phyloP scores from a whole-genome alignment of 2,888 invertebrate genomes.

The Anorthoa munda region DNA sequence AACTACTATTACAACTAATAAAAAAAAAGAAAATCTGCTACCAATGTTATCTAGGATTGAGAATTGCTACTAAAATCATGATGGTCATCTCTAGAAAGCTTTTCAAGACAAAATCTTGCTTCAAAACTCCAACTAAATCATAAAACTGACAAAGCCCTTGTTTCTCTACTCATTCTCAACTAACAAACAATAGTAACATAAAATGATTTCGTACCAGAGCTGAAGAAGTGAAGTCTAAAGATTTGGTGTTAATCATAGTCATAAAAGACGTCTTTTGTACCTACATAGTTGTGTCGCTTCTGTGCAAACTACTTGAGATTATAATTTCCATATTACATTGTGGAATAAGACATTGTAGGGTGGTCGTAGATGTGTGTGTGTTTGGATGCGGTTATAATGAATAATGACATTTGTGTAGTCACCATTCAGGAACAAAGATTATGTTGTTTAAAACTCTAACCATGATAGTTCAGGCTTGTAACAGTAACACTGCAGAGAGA shows the following conservation, averaged over 20 bases:
- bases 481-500: too few relatives aligned
- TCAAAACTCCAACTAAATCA: background rate
- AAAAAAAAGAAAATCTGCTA: background rate
- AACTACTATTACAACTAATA: too few relatives aligned
- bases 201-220: slow-evolving; percentile 41
- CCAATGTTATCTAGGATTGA: background rate
- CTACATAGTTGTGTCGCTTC: slow-evolving; percentile 61
- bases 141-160: slow-evolving; percentile 4
- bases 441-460: too few relatives aligned
- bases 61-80: background rate
- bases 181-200: slow-evolving; percentile 35
- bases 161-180: background rate
- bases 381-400: slow-evolving; percentile 30
- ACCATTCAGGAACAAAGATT: too few relatives aligned
- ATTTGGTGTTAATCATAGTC: slow-evolving; percentile 58
- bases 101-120: background rate
- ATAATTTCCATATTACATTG: slow-evolving; percentile 74
- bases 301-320: slow-evolving; percentile 64
- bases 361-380: slow-evolving; percentile 37
- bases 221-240: slow-evolving; percentile 33
- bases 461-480: too few relatives aligned
- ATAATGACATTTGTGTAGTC: too few relatives aligned
- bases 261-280: slow-evolving; percentile 66
- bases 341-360: slow-evolving; percentile 65
- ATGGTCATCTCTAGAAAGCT: too few relatives aligned